Evolutionary conservation across 2,113 vertebrate species (phyloP), one percentile per base, ranked within the genome.

Genomic region (Poeciliopsis occidentalis): DNA sequence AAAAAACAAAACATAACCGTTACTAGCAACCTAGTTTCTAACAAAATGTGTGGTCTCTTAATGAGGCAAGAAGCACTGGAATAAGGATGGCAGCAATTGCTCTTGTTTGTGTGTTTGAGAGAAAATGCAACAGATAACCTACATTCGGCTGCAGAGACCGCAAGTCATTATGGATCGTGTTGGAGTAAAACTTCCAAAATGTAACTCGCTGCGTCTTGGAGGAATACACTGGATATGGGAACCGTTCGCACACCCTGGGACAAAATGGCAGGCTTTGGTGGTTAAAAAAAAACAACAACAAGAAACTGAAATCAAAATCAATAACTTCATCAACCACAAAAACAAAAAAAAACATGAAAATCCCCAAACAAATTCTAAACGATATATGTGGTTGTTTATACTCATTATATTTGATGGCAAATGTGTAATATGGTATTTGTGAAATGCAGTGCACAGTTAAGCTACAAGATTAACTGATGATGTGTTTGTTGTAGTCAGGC

Each of bases 41-140:
- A 73, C 78, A 22, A 81, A 80, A 83, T 89, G 89, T 93, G 92
- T 92, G 92, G 92, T 94, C 92, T 63, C 66, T 75, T 88, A 83
- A 81, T 88, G 85, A 89, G 86, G 57, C 47, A 39, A 31, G 32
- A 24, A 39, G 24, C 24, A 11, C 31, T 34, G 15, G 24, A 26
- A 29, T 24, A 12, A 47, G 68, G 32, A 12, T 4, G 17, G 72
- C 27, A 51, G 37, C 51, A 64, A 62, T 15, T 62, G 24, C 24
- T 41, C 51, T 2, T 64, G 51, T 62, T 32, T 80, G 66, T 24
- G 51, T 69, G 81, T 84, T 26, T 31, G 41, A n/a, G 26, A 64
- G 11, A 61, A 29, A 67, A 64, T 29, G 41, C 22, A 64, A 29
- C 4, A 29, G 19, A 68, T 31, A 31, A 29, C 8, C 44, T 57